Base-by-base conservation (phyloP, 2,113 vertebrate genomes). In the Cepphus grylle region DNA sequence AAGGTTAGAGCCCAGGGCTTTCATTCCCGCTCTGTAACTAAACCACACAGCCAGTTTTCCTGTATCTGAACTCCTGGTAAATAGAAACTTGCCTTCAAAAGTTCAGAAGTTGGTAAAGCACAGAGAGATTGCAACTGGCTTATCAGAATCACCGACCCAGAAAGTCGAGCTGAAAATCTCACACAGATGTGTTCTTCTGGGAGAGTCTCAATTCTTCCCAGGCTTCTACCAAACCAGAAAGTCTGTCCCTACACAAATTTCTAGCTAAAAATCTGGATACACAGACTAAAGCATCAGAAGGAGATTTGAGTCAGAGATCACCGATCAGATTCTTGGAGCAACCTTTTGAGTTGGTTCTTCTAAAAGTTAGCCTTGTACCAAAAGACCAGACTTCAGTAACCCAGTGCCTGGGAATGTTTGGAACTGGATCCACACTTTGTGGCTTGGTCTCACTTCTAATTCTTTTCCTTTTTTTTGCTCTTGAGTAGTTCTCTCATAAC, bases 361-460 rank as follows among this genome's bases (percentile, higher is more conserved):
- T 32, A 85, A 81, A 81, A 93, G 34, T 40, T 47, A 59, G 22
- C 22, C 29, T 85, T 81, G 38, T 85, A 62, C 58, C 50, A 71
- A 32, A 93, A 89, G 30, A 84, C 21, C 36, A 83, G 74, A 62
- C 20, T 61, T 80, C 81, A 90, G 81, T 29, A 65, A 22, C 45
- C 53, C 66, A 27, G 9, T 55, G 62, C 78, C 53, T 86, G 45
- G 66, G 55, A 95, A 88, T 52, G 55, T 80, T 40, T 88, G 63
- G 78, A 93, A 86, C 15, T 11, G 45, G 32, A 88, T 49, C 42
- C 40, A 53, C 0, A 2, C 14, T 80, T 53, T 83, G 90, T 86
- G 84, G 89, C 55, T 95, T 93, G 45, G 81, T 97, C 58, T 91
- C 55, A 73, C 81, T 91, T 94, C 81, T 58, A 91, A 73, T 67